These are phyloP conservation scores for Acinonyx jubatus DNA, from an alignment of 2,113 vertebrate genomes.

Conservation along the genomic window DNA sequence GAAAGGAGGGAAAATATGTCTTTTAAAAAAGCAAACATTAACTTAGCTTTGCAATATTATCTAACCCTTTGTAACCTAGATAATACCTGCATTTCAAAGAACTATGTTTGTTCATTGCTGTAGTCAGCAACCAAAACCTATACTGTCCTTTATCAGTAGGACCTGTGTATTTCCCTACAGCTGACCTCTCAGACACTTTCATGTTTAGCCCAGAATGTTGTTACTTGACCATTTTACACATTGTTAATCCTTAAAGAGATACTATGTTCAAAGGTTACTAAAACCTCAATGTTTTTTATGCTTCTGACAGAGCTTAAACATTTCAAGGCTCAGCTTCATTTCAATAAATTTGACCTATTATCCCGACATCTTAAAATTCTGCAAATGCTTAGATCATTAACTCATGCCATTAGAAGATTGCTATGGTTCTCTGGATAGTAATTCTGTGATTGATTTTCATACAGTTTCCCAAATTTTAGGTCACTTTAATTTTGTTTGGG, in stretches of 20 bases:
- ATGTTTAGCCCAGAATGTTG: not conserved
- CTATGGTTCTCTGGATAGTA: constrained; percentile 51
- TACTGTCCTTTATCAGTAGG: not conserved
- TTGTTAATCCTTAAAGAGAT: constrained; percentile 21
- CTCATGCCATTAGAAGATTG: constrained; percentile 45
- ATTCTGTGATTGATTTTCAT: constrained; percentile 36
- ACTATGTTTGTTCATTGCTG: not conserved
- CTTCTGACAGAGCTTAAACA: not conserved
- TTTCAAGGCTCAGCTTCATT: constrained; percentile 46
- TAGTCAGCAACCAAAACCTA: not conserved
- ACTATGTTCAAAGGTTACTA: not conserved
- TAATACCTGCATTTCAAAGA: not conserved
- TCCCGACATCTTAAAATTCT: constrained; percentile 60
- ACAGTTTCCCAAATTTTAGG: constrained; percentile 53
- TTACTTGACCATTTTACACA: not conserved
- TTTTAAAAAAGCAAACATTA: not conserved
- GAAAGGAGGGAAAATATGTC: not conserved
- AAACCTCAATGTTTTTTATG: not conserved
- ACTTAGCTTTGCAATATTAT: not conserved
- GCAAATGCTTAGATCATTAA: constrained; percentile 64
- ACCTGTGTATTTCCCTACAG: not conserved
- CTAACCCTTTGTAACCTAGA: not conserved
- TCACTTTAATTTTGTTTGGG: constrained; percentile 70
- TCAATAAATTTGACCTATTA: constrained; percentile 55
- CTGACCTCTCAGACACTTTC: not conserved